Conservation (phyloP, 1,140 invertebrate species). For the Rhagoletis pomonella region DNA sequence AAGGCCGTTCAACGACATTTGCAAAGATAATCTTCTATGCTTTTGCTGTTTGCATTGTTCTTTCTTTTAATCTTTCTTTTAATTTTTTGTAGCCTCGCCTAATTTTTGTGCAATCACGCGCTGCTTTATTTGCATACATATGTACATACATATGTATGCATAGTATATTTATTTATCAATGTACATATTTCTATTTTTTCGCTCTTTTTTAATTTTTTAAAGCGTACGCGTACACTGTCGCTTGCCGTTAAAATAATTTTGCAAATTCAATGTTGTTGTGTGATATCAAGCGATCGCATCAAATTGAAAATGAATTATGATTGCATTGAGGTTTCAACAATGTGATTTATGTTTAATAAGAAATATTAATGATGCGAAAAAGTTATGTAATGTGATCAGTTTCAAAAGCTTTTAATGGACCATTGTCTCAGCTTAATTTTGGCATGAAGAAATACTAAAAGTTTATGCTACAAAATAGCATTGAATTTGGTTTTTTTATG, state of each 20-base stretch:
- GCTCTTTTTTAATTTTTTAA: too few species aligned
- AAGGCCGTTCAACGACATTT: too few species aligned
- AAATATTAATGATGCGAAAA: slow-evolving; percentile 22
- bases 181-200: too few species aligned
- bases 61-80: not conserved
- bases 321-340: not conserved
- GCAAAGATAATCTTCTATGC: too few species aligned
- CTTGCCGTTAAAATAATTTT: not conserved
- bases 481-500: too few species aligned
- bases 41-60: too few species aligned
- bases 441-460: too few species aligned
- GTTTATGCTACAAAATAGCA: too few species aligned
- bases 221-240: not conserved
- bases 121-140: not conserved
- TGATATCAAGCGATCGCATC: not conserved
- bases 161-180: too few species aligned
- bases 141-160: not conserved
- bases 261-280: not conserved
- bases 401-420: not conserved
- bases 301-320: not conserved
- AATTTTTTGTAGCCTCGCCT: not conserved
- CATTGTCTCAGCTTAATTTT: not conserved
- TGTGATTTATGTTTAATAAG: not conserved
- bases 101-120: not conserved
- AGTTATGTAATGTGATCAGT: not conserved